These are phyloP conservation scores for Quadroppia sp. DNA, from an alignment of 2,888 invertebrate genomes.

Conservation along the genomic window DNA sequence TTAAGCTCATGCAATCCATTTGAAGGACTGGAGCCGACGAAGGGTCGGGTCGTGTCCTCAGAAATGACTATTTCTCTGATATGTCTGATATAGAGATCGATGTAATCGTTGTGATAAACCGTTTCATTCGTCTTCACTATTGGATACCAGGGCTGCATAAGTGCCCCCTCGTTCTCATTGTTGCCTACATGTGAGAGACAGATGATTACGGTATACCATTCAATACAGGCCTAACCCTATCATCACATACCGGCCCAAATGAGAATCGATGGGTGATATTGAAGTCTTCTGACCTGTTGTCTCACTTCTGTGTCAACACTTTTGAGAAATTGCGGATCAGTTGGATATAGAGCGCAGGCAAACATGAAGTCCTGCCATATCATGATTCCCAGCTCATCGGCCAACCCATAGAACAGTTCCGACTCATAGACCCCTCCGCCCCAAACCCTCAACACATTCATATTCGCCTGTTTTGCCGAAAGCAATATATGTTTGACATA, in stretches of 20 bases:
- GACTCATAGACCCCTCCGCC: constrained; percentile 96
- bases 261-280: constrained; percentile 78
- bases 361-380: constrained; percentile 99
- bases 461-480: constrained; percentile 70
- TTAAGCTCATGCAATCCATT: constrained; percentile 70
- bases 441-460: constrained; percentile 96
- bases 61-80: constrained; percentile 64
- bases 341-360: constrained; percentile 91
- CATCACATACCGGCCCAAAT: constrained; percentile 74
- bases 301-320: constrained; percentile 70
- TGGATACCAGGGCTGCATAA: too few relatives aligned
- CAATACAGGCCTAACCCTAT: too few relatives aligned
- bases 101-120: too few relatives aligned
- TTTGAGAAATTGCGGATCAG: constrained; percentile 64
- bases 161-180: constrained; percentile 96
- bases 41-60: constrained; percentile 64
- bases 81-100: constrained; percentile 73
- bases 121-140: too few relatives aligned
- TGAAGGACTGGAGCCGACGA: constrained; percentile 82
- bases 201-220: too few relatives aligned
- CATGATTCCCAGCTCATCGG: constrained; percentile 82
- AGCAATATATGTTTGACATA: constrained; percentile 62
- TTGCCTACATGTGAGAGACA: too few relatives aligned
- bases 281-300: constrained; percentile 75
- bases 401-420: constrained; percentile 77